These are phyloP conservation scores for Pachydiplax longipennis DNA, from an alignment of 2,888 invertebrate species.

Conservation along the genomic window DNA sequence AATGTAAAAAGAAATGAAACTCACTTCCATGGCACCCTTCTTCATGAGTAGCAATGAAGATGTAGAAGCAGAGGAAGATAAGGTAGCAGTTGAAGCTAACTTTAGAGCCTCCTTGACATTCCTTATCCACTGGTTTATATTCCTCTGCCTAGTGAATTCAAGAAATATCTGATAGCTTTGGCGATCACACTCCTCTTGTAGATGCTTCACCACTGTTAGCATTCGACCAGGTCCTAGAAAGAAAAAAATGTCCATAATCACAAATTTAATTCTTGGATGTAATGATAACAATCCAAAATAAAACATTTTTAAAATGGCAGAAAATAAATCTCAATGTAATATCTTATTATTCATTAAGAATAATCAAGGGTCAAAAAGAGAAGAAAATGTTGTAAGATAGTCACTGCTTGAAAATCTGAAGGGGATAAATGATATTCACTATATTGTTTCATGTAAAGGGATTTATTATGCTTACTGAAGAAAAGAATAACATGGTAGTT, in stretches of 20 bases:
- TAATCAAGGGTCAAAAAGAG: no score
- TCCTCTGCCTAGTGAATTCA: conserved; percentile 29
- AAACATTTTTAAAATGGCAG: conserved; percentile 6
- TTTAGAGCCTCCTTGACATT: neutral
- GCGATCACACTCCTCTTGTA: conserved; percentile 82
- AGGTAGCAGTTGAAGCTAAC: neutral
- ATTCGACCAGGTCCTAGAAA: conserved; percentile 71
- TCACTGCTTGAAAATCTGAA: no score
- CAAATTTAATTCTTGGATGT: neutral
- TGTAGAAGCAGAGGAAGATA: neutral
- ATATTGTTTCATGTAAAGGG: no score
- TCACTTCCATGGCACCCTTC: conserved; percentile 54
- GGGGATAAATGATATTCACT: no score
- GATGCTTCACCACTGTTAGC: conserved; percentile 71
- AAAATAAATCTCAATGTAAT: no score
- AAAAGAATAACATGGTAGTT: no score
- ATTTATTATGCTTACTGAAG: no score
- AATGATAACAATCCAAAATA: no score
- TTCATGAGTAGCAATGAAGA: neutral
- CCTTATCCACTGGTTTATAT: conserved; percentile 15
- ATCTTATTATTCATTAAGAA: no score
- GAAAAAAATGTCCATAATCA: neutral
- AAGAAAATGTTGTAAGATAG: no score
- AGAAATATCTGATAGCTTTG: conserved; percentile 58
- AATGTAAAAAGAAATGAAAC: conserved; percentile 57